Evolutionary conservation across 2,888 invertebrate genomes (phyloP), one percentile per base, ranked within the genome.

Genomic region (Elegia similella): DNA sequence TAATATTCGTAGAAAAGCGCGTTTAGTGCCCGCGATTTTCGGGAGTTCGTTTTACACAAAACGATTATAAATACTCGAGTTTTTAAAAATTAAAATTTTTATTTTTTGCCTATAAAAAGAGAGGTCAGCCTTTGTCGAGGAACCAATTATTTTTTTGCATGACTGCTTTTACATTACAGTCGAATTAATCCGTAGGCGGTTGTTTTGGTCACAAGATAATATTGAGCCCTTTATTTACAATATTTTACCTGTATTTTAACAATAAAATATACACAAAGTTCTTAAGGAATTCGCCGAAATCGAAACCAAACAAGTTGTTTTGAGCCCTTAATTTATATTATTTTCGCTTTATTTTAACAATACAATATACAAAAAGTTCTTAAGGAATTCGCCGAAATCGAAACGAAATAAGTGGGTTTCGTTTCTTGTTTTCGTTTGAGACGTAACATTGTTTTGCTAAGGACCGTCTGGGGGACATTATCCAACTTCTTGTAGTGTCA

Each of bases 81-180:
- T 52, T 61, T 59, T 62, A 59, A 59, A 63, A 67, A 74, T 74
- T 70, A 69, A 76, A 78, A 78, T 70, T 78, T 75, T 75, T 67
- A 79, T 78, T 70, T 77, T 75, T 76, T 67, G 66, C 67, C 75
- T 72, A 80, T 78, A 76, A 75, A 78, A 81, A 80, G 80, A 82
- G 74, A 78, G 74, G 60, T 59, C 62, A 62, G 70, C 74, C 76
- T 81, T 86, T 85, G 82, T 81, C 70, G 64, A 70, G 59, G 78
- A 80, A 79, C 80, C 87, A 88, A 88, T 88, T 88, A 86, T 87
- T 86, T 87, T 88, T 87, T 80, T 86, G 82, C 82, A 84, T 82
- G 85, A 75, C 73, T 73, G 85, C 70, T 65, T 82, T 80, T 76
- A 73, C 75, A 84, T 86, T 82, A 80, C 86, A 80, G 80, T 69